Base-by-base conservation (phyloP, 1,140 invertebrate species). In the Ephestia elutella region DNA sequence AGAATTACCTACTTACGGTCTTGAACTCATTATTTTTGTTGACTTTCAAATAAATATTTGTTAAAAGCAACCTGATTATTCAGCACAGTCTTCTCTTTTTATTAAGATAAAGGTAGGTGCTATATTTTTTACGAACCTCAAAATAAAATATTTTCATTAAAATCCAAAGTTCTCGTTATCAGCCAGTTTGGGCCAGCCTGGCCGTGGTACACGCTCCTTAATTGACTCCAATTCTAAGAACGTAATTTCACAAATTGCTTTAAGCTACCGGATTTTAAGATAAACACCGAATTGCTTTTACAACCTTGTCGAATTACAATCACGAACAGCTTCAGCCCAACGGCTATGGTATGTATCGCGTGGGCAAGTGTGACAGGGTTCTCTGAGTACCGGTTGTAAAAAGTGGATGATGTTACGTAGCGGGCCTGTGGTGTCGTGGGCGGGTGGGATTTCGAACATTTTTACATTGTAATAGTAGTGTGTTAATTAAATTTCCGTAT, bases 161-260 rank as follows among this genome's bases (percentile, higher is more conserved):
- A 58, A 48, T 25, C 54, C 30, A 9, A n/a, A 44, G 1, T 44
- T 44, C 2, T 44, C 13, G 8, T 35, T 44, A 44, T 58, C 56
- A 58, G 49, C 49, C 35, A 32, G 53, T 32, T n/a, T 32, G 30
- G 35, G 21, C 25, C 51, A 76, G 68, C 65, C 69, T 58, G 53
- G 50, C 25, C 63, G 55, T 20, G 25, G 54, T 58, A 55, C 62
- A 69, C 62, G 64, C 55, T 61, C 73, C 67, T 82, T 86, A 86
- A 87, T 86, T 86, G 82, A 79, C 72, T 81, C 75, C 75, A 75
- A 79, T 87, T 86, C 85, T 82, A 71, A 80, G 82, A 86, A 86
- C 73, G 78, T 82, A 84, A 87, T 87, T 87, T 87, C 82, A 87
- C 85, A 86, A 87, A 87, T 87, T 87, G 80, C 80, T 86, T 84